Conservation (phyloP, 2,888 invertebrate species). For the Diaphora mendica region DNA sequence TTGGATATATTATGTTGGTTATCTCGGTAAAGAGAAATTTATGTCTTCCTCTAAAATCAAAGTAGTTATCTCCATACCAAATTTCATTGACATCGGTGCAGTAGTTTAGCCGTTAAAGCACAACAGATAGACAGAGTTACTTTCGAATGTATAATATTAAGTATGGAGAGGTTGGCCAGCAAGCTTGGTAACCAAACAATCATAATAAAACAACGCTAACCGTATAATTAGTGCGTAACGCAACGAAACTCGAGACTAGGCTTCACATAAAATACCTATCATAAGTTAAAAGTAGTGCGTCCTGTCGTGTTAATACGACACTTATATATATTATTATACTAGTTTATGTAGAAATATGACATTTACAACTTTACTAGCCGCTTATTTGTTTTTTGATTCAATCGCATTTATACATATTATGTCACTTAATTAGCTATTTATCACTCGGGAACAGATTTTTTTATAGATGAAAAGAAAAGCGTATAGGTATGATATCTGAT, state of each 20-base stretch:
- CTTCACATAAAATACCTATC: slow-evolving; percentile 13
- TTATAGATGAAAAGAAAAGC: too few relatives aligned
- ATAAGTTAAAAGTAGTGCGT: slow-evolving; percentile 8
- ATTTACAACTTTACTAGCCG: background rate
- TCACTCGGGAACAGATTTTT: too few relatives aligned
- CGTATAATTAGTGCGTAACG: slow-evolving; percentile 12
- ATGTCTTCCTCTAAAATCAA: too few relatives aligned
- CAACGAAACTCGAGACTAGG: slow-evolving; percentile 16
- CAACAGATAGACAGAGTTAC: too few relatives aligned
- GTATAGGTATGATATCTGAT: too few relatives aligned
- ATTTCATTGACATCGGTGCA: too few relatives aligned
- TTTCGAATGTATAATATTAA: too few relatives aligned
- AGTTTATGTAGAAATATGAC: background rate
- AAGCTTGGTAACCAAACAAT: background rate
- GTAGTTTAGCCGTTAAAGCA: too few relatives aligned
- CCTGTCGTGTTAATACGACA: background rate
- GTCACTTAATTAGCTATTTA: background rate
- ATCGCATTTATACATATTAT: background rate
- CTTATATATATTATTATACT: background rate
- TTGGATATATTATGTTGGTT: too few relatives aligned
- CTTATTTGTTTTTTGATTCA: background rate
- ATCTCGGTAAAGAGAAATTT: too few relatives aligned
- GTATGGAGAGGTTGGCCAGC: too few relatives aligned
- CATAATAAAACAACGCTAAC: background rate
- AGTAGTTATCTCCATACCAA: too few relatives aligned